Evolutionary conservation across 1,140 invertebrate species (phyloP).

Genomic region (Papilio machaon): DNA sequence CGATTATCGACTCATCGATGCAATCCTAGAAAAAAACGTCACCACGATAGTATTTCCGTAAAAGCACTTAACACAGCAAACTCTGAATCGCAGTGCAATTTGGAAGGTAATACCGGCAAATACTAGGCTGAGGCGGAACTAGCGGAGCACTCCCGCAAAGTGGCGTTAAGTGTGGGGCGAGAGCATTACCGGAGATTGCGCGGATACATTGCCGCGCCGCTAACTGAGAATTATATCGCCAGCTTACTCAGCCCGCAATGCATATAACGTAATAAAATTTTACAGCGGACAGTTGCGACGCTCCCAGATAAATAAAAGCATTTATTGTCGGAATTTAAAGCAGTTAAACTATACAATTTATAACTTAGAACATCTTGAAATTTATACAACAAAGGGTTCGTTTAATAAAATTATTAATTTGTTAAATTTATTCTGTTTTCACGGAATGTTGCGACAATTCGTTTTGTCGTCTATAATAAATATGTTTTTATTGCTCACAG

Average conservation of each 20-base stretch:
- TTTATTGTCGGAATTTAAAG: constrained; percentile 29
- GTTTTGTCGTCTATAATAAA: constrained; percentile 1
- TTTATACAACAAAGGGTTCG: constrained; percentile 8
- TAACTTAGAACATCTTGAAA: constrained; percentile 8
- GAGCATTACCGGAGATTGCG: constrained; percentile 36
- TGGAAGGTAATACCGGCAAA: constrained; percentile 26
- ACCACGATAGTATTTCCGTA: not conserved
- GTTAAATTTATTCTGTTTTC: not conserved
- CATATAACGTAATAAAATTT: constrained; percentile 30
- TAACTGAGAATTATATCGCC: constrained; percentile 32
- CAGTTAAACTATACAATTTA: constrained; percentile 22
- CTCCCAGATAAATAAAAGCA: constrained; percentile 5
- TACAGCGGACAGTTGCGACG: constrained; percentile 24
- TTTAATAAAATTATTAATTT: constrained; percentile 26
- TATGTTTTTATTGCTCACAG: constrained; percentile 13
- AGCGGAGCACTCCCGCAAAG: not conserved
- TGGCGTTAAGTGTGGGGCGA: not conserved
- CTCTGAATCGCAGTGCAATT: not conserved
- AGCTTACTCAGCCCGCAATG: constrained; percentile 28
- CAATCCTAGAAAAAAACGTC: not conserved
- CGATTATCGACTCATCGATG: not conserved
- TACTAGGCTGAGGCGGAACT: constrained; percentile 30
- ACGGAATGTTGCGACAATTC: constrained; percentile 17
- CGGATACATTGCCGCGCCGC: constrained; percentile 28
- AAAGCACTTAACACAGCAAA: constrained; percentile 20